Base-by-base conservation (phyloP, 2,797 vertebrate genomes). In the Psittacula echo region DNA sequence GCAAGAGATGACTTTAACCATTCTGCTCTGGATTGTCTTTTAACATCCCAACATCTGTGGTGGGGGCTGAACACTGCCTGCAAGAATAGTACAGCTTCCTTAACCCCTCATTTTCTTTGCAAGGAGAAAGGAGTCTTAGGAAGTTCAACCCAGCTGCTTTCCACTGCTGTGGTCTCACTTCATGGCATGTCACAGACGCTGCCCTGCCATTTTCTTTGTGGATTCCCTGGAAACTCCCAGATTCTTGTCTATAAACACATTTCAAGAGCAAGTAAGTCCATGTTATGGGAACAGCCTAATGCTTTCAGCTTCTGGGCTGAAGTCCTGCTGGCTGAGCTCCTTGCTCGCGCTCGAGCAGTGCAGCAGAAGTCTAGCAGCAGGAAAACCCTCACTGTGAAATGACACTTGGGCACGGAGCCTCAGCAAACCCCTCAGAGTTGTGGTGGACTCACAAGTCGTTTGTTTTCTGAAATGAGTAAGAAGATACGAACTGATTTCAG, bases 151-250 rank as follows among this genome's bases (percentile, higher is more conserved):
- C 66, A 88, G 73, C 70, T 90, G 85, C 72, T 68, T 61, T 78
- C 48, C 45, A 50, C 62, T 56, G 51, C 53, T 81, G 44, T 37
- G 64, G 56, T 65, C 62, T 83, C 24, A 34, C 24, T 81, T 75
- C 29, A 23, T 3, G 11, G 61, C n/a, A 21, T 80, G 75, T 79
- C 64, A 61, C 85, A 89, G 75, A 91, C 50, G 37, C 32, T 56
- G 61, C 22, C 61, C n/a, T 62, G 83, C 68, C 56, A 53, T 82
- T 78, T 88, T 60, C 56, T 42, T 60, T 65, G 70, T 78, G 70
- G 73, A 84, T 93, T 90, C 81, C 70, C 88, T 78, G 80, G 86
- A 92, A 96, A 84, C 70, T 90, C 58, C 62, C 37, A 41, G 93
- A 80, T 84, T 93, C 73, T 84, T 86, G 61, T 56, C 86, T 58